These are phyloP conservation scores for Drosophila kambysellisi DNA, from an alignment of 2,888 invertebrate genomes.

Conservation along the genomic window DNA sequence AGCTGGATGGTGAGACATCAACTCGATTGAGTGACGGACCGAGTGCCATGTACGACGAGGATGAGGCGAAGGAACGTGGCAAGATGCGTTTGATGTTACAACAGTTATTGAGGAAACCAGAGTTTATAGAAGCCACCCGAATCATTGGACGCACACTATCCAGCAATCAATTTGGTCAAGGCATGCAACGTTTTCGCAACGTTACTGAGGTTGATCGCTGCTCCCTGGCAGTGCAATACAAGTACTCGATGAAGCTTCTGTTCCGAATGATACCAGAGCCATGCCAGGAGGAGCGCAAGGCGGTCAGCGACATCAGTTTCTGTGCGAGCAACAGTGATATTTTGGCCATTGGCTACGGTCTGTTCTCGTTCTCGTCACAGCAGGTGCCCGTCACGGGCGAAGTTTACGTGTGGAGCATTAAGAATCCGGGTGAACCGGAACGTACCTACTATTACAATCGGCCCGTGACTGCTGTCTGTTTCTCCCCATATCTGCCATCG, in stretches of 20 bases:
- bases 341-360: slow-evolving; percentile 91
- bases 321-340: slow-evolving; percentile 89
- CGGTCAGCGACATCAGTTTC: slow-evolving; percentile 88
- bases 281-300: slow-evolving; percentile 81
- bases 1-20: background rate
- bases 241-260: slow-evolving; percentile 88
- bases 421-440: slow-evolving; percentile 92
- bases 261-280: slow-evolving; percentile 88
- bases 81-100: slow-evolving; percentile 26
- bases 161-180: slow-evolving; percentile 87
- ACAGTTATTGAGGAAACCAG: slow-evolving; percentile 24
- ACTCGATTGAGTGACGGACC: background rate
- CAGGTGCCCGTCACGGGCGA: slow-evolving; percentile 87
- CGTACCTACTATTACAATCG: slow-evolving; percentile 88
- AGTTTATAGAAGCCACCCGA: slow-evolving; percentile 88
- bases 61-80: slow-evolving; percentile 59
- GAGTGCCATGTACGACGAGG: slow-evolving; percentile 26
- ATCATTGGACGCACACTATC: slow-evolving; percentile 90
- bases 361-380: slow-evolving; percentile 87
- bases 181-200: slow-evolving; percentile 90
- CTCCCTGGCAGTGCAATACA: slow-evolving; percentile 87
- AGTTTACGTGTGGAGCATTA: slow-evolving; percentile 91
- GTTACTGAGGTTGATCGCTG: slow-evolving; percentile 87
- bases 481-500: slow-evolving; percentile 89
- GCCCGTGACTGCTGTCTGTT: slow-evolving; percentile 89